Percentiles rank a stretch among this genome's conserved stretches.
Conservation (phyloP, 2,888 invertebrate genomes). For the Drosophila vallismaia region DNA sequence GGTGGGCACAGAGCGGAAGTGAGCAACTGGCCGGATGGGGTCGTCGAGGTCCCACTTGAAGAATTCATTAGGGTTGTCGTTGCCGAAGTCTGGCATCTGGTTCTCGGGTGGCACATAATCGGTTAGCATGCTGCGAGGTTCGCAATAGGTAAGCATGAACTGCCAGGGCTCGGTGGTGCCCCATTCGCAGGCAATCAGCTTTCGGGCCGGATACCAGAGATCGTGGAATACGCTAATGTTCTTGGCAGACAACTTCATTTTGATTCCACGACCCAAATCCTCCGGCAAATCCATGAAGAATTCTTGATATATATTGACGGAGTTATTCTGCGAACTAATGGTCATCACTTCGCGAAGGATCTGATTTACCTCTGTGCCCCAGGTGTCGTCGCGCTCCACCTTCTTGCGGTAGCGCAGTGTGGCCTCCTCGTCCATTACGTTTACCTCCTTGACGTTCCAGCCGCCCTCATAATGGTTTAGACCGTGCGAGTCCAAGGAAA, state of each 20-base stretch:
- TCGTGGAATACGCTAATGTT: conserved; percentile 89
- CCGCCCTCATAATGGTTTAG: conserved; percentile 92
- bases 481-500: conserved; percentile 83
- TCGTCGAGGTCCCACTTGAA: conserved; percentile 78
- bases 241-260: conserved; percentile 86
- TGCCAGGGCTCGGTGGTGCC: conserved; percentile 85
- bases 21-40: conserved; percentile 87
- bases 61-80: conserved; percentile 69
- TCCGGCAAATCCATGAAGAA: conserved; percentile 87
- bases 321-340: conserved; percentile 88
- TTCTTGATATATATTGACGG: conserved; percentile 91
- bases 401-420: conserved; percentile 90
- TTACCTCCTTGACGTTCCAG: conserved; percentile 90
- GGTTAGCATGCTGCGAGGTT: conserved; percentile 28
- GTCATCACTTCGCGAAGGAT: conserved; percentile 57
- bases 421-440: conserved; percentile 88
- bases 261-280: conserved; percentile 83
- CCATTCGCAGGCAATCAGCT: conserved; percentile 87
- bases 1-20: conserved; percentile 87
- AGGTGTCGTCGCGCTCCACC: conserved; percentile 91
- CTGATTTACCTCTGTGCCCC: conserved; percentile 86
- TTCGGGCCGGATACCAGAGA: conserved; percentile 83
- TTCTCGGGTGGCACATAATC: conserved; percentile 1
- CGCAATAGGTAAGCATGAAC: conserved; percentile 68
- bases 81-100: conserved; percentile 28